A percentile compares a stretch with the other conserved stretches of the same genome.
These are phyloP conservation scores for Zaprionus taronus DNA, from an alignment of 1,140 invertebrate species.

Conservation along the genomic window DNA sequence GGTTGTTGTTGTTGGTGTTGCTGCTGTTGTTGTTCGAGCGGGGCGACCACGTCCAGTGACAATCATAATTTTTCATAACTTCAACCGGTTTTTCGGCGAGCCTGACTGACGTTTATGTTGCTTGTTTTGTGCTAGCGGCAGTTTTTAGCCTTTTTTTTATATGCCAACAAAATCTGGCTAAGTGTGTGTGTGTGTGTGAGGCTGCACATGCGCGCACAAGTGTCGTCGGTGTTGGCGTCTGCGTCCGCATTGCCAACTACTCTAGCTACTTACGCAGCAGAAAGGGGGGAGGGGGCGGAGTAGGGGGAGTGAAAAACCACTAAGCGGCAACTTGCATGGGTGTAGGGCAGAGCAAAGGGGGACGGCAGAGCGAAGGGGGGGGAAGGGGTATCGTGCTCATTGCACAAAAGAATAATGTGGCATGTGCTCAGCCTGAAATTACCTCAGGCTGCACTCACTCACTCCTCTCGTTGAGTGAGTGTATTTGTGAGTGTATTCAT, in stretches of 20 bases:
- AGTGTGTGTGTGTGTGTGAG: constrained; percentile 17
- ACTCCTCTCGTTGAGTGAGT: constrained; percentile 15
- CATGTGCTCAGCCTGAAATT: constrained; percentile 74
- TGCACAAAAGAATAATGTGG: constrained; percentile 83
- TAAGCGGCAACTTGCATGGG: constrained; percentile 30
- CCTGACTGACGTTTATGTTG: constrained; percentile 72
- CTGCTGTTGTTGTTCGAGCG: constrained; percentile 12
- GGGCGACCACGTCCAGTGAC: constrained; percentile 60
- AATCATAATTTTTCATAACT: constrained; percentile 82
- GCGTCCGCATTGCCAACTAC: constrained; percentile 36
- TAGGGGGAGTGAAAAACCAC: constrained; percentile 38
- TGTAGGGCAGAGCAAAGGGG: constrained; percentile 33
- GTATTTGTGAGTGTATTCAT: constrained; percentile 10
- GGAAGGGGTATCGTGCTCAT: constrained; percentile 63
- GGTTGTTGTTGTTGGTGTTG: constrained; percentile 18
- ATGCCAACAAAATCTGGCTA: constrained; percentile 33
- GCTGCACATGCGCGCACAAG: constrained; percentile 75
- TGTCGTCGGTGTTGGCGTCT: constrained; percentile 70
- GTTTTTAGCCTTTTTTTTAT: constrained; percentile 61
- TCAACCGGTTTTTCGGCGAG: constrained; percentile 68
- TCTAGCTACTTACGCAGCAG: constrained; percentile 41
- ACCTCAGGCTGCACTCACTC: constrained; percentile 45
- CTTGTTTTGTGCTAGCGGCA: constrained; percentile 60
- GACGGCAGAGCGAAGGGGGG: constrained; percentile 6
- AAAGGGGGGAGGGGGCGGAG: background rate